Evolutionary conservation across 2,888 invertebrate genomes (phyloP).

Genomic region (Megastigmus dorsalis): DNA sequence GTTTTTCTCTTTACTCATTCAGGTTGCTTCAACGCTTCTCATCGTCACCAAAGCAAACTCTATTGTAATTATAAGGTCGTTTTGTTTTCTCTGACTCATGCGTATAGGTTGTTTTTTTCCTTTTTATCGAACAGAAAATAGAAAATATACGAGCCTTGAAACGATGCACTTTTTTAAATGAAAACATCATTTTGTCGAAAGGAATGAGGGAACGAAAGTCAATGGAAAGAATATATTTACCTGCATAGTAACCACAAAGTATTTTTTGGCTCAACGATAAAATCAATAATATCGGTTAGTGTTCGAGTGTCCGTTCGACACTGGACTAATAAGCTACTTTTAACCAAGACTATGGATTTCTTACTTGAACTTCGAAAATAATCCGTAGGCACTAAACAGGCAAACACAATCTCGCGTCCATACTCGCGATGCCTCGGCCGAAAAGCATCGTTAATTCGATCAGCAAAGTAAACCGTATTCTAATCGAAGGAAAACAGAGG

Average conservation of each 20-base stretch:
- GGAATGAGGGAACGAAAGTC: too few relatives aligned
- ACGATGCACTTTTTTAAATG: too few relatives aligned
- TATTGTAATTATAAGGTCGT: slow-evolving; percentile 18
- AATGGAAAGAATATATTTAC: slow-evolving; percentile 15
- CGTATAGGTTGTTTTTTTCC: too few relatives aligned
- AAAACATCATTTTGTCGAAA: too few relatives aligned
- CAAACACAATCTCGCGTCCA: slow-evolving; percentile 11
- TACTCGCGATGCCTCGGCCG: too few relatives aligned
- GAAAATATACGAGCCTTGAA: too few relatives aligned
- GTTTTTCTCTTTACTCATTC: not conserved
- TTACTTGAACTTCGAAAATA: slow-evolving; percentile 40
- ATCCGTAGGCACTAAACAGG: slow-evolving; percentile 46
- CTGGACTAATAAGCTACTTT: not conserved
- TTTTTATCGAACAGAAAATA: too few relatives aligned
- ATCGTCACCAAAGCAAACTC: slow-evolving; percentile 8
- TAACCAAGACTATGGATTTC: slow-evolving; percentile 37
- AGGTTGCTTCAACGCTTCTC: not conserved
- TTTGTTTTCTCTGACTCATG: not conserved
- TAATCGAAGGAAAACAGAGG: too few relatives aligned
- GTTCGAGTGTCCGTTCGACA: not conserved
- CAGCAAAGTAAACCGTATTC: too few relatives aligned
- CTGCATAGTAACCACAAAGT: slow-evolving; percentile 42
- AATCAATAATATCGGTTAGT: slow-evolving; percentile 42
- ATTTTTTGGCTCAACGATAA: slow-evolving; percentile 37
- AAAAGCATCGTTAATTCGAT: too few relatives aligned